phyloP scores from a whole-genome alignment of 2,113 vertebrate genomes.

The Nycticorax nycticorax region DNA sequence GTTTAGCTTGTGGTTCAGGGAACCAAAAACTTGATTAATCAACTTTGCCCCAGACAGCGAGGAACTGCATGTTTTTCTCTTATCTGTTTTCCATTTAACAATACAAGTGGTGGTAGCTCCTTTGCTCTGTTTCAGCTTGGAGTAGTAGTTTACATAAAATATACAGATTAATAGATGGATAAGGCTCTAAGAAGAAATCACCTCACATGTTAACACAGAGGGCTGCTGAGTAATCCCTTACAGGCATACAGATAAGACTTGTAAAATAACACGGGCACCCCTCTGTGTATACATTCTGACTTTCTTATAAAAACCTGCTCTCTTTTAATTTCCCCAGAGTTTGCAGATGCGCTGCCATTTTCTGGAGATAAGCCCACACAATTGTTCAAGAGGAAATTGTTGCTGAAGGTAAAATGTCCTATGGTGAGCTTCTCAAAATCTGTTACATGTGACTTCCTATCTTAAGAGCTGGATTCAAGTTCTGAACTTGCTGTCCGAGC shows the following conservation, averaged over 20 bases:
- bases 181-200: not conserved
- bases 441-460: not conserved
- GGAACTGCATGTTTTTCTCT: not conserved
- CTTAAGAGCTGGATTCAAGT: not conserved
- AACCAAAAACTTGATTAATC: not conserved
- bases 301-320: conserved; percentile 30
- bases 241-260: conserved; percentile 8
- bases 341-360: conserved; percentile 39
- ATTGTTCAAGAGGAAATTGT: not conserved
- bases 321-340: conserved; percentile 66
- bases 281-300: not conserved
- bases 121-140: conserved; percentile 21
- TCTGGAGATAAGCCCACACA: conserved; percentile 54
- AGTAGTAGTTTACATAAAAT: conserved; percentile 15
- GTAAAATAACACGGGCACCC: conserved; percentile 19
- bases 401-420: conserved; percentile 29
- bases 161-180: not conserved
- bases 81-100: not conserved
- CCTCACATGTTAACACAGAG: not conserved
- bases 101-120: not conserved
- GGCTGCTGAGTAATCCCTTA: conserved; percentile 19
- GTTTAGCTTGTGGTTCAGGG: not conserved
- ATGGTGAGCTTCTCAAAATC: conserved; percentile 2
- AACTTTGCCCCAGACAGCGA: not conserved
- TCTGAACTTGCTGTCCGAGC: not conserved